Base-by-base conservation (phyloP, 2,797 vertebrate genomes). In the Tachyglossus aculeatus region DNA sequence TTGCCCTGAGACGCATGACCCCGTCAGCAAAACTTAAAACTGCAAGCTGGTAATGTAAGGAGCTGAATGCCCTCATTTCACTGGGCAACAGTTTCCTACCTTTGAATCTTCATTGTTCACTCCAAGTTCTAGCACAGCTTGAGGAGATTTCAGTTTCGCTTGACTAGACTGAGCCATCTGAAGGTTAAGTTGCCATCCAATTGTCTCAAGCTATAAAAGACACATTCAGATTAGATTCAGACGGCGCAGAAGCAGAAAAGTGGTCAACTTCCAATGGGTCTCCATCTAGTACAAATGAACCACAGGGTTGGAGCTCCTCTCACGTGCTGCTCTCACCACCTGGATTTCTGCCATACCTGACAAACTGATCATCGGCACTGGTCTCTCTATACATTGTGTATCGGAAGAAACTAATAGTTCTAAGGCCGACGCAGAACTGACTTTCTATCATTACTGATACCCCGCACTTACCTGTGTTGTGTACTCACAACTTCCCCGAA, bases 161-260 rank as follows among this genome's bases (percentile, higher is more conserved):
- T 95, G 96, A 55, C 89, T 91, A 43, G 96, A 96, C 70, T 96
- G 95, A 57, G 94, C 94, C 97, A 98, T 97, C 90, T 97, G 95
- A 88, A 99, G 95, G 88, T 96, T 98, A 84, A 99, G 93, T 91
- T 98, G 95, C 97, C 97, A 99, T 74, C 94, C 95, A 11, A 98
- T 89, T 4, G 91, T 94, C 80, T 97, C 96, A 58, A 99, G 94
- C 98, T 99, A 86, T 56, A 91, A 85, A 89, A 90, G 63, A 93
- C 64, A 88, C 86, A 70, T 51, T 44, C 12, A 77, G 25, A 54
- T 6, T 53, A 76, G 37, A 84, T 65, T 87, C 58, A 86, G 66
- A 67, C 24, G 4, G 14, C 9, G 56, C 6, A 70, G 52, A 77
- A 78, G 41, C 24, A 72, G 22, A 57, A 54, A 38, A 57, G 54